Percentiles rank a stretch among this genome's conserved stretches.
phyloP scores from a whole-genome alignment of 2,888 invertebrate genomes.

The Polylopha cassiicola region DNA sequence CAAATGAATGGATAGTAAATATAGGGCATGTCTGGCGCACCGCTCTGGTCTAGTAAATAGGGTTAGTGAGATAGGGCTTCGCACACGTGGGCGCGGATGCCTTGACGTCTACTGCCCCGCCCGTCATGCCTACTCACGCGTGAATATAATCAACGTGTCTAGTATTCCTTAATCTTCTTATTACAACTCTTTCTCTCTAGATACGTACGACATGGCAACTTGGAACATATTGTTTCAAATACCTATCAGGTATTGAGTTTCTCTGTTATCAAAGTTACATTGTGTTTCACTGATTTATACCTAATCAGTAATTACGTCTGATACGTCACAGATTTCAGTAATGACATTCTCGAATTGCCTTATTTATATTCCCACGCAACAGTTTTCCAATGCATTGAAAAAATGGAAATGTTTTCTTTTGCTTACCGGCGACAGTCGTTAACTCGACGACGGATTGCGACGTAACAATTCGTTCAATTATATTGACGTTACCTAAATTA shows the following conservation, averaged over 20 bases:
- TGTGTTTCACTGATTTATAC: too few species aligned
- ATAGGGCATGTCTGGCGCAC: conserved; percentile 39
- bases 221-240: conserved; percentile 11
- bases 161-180: conserved; percentile 12
- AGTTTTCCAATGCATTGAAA: background rate
- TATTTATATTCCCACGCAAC: conserved; percentile 1
- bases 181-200: conserved; percentile 1
- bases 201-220: too few species aligned
- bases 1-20: conserved; percentile 40
- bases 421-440: conserved; percentile 2
- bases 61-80: conserved; percentile 66
- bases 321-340: too few species aligned
- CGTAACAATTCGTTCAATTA: conserved; percentile 41
- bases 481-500: conserved; percentile 41
- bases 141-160: conserved; percentile 33
- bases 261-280: too few species aligned
- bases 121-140: conserved; percentile 46
- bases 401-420: conserved; percentile 1
- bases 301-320: too few species aligned
- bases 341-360: too few species aligned
- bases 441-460: background rate
- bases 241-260: background rate
- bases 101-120: conserved; percentile 39
- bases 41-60: conserved; percentile 53
- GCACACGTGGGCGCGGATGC: conserved; percentile 43